Base-by-base conservation (phyloP, 2,113 vertebrate genomes). In the Salvelinus sp. region DNA sequence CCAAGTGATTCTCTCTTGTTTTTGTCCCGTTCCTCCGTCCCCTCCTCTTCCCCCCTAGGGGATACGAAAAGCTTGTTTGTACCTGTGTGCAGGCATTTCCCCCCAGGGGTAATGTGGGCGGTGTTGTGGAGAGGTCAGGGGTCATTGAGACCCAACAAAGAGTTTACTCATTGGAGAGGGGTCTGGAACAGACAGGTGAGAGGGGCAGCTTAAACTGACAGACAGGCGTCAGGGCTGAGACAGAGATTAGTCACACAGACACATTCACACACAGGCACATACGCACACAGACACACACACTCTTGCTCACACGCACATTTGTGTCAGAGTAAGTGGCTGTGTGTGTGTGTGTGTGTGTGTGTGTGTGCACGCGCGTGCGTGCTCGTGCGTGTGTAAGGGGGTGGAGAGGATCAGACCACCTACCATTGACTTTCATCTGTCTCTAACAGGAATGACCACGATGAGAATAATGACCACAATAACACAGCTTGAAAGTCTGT, bases 81-180 rank as follows among this genome's bases (percentile, higher is more conserved):
- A 58, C 54, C 75, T 58, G 70, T 27, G 62, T 54, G 2, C 70
- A 86, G 85, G 88, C 82, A 91, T 89, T 85, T 79, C 44, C 76
- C 85, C 68, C 3, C 47, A 79, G 82, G 85, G 78, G 38, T 68
- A 50, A 69, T 72, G 78, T 62, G 38, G 83, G 78, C 6, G 83
- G 85, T 78, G 68, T 77, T 50, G 28, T 10, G 2, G 2, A 33
- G 62, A 67, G 72, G 72, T 86, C 79, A 79, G 72, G 80, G 83
- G 82, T 81, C 81, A 82, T 57, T 25, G 27, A 62, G 73, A 76
- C 73, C 75, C 22, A 79, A 83, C 70, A 79, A 66, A 69, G 75
- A 75, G 71, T 2, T 4, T 20, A 69, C 75, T 83, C 69, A 78
- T 44, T 44, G 64, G 30, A 76, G 44, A 28, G 72, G 70, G 13